Percentiles rank a stretch among this genome's conserved stretches.
These are phyloP conservation scores for Catostomus latipinnis DNA, from an alignment of 2,797 vertebrate genomes.

Conservation along the genomic window DNA sequence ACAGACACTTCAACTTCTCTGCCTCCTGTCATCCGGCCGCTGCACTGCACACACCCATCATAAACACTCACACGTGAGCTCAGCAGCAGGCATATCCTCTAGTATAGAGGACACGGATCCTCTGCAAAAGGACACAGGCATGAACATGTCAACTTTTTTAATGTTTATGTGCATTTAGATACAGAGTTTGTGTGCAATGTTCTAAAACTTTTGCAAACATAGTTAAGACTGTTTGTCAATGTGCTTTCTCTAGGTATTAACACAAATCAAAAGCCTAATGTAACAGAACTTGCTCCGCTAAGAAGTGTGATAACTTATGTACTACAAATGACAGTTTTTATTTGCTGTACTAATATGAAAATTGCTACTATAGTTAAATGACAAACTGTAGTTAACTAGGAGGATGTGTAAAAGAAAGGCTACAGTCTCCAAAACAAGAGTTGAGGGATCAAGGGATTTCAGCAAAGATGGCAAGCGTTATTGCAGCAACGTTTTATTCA, in stretches of 20 bases:
- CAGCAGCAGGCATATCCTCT: not conserved
- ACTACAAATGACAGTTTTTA: not conserved
- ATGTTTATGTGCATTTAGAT: not conserved
- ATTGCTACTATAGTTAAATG: not conserved
- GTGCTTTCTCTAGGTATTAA: not conserved
- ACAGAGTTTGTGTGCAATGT: too few species aligned
- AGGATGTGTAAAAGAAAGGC: not conserved
- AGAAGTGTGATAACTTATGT: not conserved
- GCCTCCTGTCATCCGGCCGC: constrained; percentile 1
- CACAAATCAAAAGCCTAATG: not conserved
- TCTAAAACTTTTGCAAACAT: not conserved
- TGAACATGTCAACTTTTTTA: constrained; percentile 6
- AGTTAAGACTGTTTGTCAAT: not conserved
- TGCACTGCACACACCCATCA: not conserved
- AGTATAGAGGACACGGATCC: constrained; percentile 9
- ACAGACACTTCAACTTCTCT: constrained; percentile 22
- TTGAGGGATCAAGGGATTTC: not conserved
- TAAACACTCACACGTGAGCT: not conserved
- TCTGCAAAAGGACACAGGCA: constrained; percentile 15
- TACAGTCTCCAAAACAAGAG: not conserved
- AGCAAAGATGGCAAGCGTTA: not conserved
- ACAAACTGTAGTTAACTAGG: not conserved
- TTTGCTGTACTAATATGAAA: not conserved
- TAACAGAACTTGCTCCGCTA: not conserved
- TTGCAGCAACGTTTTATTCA: not conserved